Base-by-base conservation (phyloP, 35 echinoderm and acorn worm species). In the Diadema setosum region DNA sequence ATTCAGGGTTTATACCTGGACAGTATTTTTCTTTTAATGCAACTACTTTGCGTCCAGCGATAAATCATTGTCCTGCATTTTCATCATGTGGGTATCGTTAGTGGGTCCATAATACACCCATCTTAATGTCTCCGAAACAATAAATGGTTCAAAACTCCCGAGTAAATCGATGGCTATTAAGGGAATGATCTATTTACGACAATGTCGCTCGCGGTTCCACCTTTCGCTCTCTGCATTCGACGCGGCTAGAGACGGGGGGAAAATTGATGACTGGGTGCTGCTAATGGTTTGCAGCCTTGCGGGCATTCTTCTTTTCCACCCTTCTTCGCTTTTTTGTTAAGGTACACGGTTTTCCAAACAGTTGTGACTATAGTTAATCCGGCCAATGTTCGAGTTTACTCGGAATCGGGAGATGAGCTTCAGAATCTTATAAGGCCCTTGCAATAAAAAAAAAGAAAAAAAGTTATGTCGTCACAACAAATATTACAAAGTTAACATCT, bases 121-220 rank as follows among this genome's bases (percentile, higher is more conserved):
- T 7, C 63, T 67, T 67, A 67, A 67, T 67, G 63, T 67, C 37
- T 67, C 24, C 15, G 63, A 34, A n/a, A 32, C 4, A 34, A 67
- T 33, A 34, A 33, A 67, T 67, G 63, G 27, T 26, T n/a, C 27
- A 34, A 67, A 67, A 67, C 30, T 33, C 63, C 29, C 15, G 63
- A 26, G 73, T 39, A 78, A 78, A 78, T 78, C 73, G 73, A 12
- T 78, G 33, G 37, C 37, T 44, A 78, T 78, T 78, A 78, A n/a
- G 39, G 27, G 36, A 25, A 78, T 78, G 73, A 78, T 78, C 40
- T 78, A 78, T 78, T 44, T 44, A 78, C 35, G 36, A 78, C 73
- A 78, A 41, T 78, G 73, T 78, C 35, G 34, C 73, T 67, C 63
- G 63, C 27, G 63, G 63, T 67, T 67, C 25, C 63, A 67, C 63